These are phyloP conservation scores for Drosophila bipectinata DNA, from an alignment of 1,140 invertebrate species.

Conservation along the genomic window DNA sequence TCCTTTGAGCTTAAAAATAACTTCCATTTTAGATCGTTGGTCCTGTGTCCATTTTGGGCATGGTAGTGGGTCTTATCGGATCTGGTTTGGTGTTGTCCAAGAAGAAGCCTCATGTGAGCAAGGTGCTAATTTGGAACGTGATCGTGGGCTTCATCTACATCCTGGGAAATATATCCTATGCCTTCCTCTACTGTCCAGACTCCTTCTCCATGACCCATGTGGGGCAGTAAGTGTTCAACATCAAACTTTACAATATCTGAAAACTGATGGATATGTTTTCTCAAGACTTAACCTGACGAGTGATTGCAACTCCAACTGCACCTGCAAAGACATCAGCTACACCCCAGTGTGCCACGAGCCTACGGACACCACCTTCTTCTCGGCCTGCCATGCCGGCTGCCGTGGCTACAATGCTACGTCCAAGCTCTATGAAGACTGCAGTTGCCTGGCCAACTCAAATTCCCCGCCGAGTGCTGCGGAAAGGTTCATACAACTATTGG, in stretches of 20 bases:
- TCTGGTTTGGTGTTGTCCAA: slow-evolving; percentile 87
- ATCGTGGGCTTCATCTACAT: slow-evolving; percentile 86
- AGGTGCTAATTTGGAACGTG: slow-evolving; percentile 88
- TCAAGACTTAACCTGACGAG: slow-evolving; percentile 85
- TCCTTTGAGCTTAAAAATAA: no score
- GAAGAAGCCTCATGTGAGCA: slow-evolving; percentile 86
- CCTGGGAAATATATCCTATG: slow-evolving; percentile 84
- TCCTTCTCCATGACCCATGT: slow-evolving; percentile 42
- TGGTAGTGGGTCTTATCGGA: slow-evolving; percentile 87
- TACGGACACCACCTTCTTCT: slow-evolving; percentile 86
- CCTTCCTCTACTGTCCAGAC: slow-evolving; percentile 86
- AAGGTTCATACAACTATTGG: slow-evolving; percentile 18
- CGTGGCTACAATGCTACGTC: slow-evolving; percentile 57
- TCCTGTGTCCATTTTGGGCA: slow-evolving; percentile 85
- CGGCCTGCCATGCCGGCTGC: slow-evolving; percentile 88
- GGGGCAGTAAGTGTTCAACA: slow-evolving; percentile 60
- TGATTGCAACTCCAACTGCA: slow-evolving; percentile 85
- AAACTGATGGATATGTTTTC: background rate
- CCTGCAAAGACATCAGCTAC: slow-evolving; percentile 85
- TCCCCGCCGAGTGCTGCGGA: slow-evolving; percentile 14
- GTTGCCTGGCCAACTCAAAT: slow-evolving; percentile 31
- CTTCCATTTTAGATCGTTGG: slow-evolving; percentile 84
- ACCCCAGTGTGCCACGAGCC: slow-evolving; percentile 86
- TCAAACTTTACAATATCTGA: background rate
- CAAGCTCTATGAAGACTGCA: slow-evolving; percentile 62